phyloP scores from a whole-genome alignment of 2,888 invertebrate genomes.

The Drosophila acutilabella region DNA sequence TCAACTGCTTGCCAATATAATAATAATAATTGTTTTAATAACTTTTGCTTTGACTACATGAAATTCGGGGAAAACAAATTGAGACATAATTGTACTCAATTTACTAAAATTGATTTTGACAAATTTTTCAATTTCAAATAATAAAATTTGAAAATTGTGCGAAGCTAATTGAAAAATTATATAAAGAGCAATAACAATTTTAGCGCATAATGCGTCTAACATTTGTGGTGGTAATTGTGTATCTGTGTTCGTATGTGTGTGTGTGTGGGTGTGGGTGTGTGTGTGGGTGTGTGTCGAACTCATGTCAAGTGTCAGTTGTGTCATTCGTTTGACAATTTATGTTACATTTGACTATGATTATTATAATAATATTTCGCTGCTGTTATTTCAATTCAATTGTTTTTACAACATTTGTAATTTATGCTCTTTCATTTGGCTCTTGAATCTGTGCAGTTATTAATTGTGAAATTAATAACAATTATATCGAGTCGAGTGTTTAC shows the following conservation, averaged over 20 bases:
- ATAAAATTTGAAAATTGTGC: no score
- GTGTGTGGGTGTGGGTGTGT: conserved; percentile 1
- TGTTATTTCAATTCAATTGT: conserved; percentile 26
- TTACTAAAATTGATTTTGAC: no score
- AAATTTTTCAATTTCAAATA: no score
- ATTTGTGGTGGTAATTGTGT: no score
- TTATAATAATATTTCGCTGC: conserved; percentile 8
- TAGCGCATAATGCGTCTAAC: no score
- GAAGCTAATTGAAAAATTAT: no score
- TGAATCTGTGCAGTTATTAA: conserved; percentile 40
- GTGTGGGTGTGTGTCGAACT: conserved; percentile 2
- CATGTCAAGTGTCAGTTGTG: conserved; percentile 31
- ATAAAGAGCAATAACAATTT: no score
- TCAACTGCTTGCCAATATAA: no score
- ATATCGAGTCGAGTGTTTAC: conserved; percentile 25
- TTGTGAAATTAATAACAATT: conserved; percentile 54
- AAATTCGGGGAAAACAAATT: no score
- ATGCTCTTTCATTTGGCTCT: conserved; percentile 22
- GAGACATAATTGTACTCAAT: no score
- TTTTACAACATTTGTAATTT: conserved; percentile 31
- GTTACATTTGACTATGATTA: conserved; percentile 28
- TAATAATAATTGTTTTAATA: no score
- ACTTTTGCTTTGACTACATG: no score
- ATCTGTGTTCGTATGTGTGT: not conserved
- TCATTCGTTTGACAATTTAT: conserved; percentile 35